Base-by-base conservation (phyloP, 2,113 vertebrate genomes). In the Brachionichthys hirsutus region DNA sequence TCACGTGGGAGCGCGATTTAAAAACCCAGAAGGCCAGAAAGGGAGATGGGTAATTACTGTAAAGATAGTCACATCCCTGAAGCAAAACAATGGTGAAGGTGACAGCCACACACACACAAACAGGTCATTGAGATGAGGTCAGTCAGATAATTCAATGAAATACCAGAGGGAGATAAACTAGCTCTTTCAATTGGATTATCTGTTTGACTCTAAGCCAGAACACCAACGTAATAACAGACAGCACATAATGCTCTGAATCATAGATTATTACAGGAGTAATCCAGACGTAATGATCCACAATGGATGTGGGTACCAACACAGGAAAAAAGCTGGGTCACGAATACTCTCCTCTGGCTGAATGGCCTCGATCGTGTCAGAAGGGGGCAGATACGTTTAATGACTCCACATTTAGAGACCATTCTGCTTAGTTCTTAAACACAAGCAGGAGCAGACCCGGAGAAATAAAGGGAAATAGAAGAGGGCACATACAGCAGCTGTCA, bases 201-300 rank as follows among this genome's bases (percentile, higher is more conserved):
- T 63, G 12, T 51, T 56, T 74, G 63, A 77, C 53, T 59, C 59
- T 48, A 42, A 79, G 20, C 73, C 66, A 66, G 70, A 16, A 42
- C 62, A 18, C 22, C 16, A 22, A 45, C 55, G 70, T 60, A 71
- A 85, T 74, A 80, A 62, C 53, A 75, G 54, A 64, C 43, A 42
- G 46, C 40, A 61, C 44, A 62, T 57, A 56, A 60, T 61, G 47
- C 55, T 48, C 24, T 16, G 30, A 62, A 18, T 67, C 60, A 45
- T 12, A 70, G 67, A 74, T 74, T 49, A 68, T 66, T 70, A 58
- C 62, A 22, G 50, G 35, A 34, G 12, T 80, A 67, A 85, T 83
- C 70, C 63, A 47, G 55, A 62, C 15, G 59, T 22, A 53, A 41
- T 40, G 38, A 73, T 15, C 46, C 15, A 56, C 41, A 62, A 65